phyloP scores from a whole-genome alignment of 2,888 invertebrate genomes.

The Ariolimax columbianus region DNA sequence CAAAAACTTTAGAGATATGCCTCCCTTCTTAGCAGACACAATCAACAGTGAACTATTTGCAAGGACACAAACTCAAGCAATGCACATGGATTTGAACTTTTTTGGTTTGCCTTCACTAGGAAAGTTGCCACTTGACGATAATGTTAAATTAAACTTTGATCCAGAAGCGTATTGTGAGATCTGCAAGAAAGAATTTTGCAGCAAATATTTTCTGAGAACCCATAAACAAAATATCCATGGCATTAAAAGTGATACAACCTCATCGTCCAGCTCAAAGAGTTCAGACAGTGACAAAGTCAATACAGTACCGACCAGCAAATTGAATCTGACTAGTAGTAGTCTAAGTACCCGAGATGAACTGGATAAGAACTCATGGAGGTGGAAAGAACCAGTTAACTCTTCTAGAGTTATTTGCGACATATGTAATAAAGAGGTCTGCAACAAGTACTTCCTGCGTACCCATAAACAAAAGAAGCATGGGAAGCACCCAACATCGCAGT shows the following conservation, averaged over 20 bases:
- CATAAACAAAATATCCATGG: conserved; percentile 99
- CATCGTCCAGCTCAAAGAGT: conserved; percentile 26
- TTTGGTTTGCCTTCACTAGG: conserved; percentile 49
- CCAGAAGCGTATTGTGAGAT: conserved; percentile 81
- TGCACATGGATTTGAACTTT: conserved; percentile 54
- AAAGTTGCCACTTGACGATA: conserved; percentile 66
- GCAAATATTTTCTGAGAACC: conserved; percentile 96
- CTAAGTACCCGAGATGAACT: conserved; percentile 56
- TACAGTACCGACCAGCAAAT: conserved; percentile 32
- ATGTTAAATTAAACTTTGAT: conserved; percentile 77
- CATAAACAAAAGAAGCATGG: conserved; percentile 79
- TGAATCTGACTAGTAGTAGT: conserved; percentile 44
- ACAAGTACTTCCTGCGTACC: conserved; percentile 78
- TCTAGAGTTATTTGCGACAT: conserved; percentile 76
- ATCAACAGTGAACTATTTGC: conserved; percentile 55
- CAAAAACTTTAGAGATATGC: conserved; percentile 53
- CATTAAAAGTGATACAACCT: conserved; percentile 82
- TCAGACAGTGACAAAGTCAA: conserved; percentile 37
- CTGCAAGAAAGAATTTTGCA: conserved; percentile 98
- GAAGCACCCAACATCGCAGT: conserved; percentile 70
- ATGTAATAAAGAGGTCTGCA: conserved; percentile 79
- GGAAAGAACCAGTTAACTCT: conserved; percentile 77
- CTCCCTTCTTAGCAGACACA: conserved; percentile 55
- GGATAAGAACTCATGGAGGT: conserved; percentile 65
- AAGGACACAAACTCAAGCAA: conserved; percentile 53